Percentiles rank a stretch among this genome's conserved stretches.
These are phyloP conservation scores for Sylvilagus floridanus DNA, from an alignment of 2,797 vertebrate species.

Conservation along the genomic window DNA sequence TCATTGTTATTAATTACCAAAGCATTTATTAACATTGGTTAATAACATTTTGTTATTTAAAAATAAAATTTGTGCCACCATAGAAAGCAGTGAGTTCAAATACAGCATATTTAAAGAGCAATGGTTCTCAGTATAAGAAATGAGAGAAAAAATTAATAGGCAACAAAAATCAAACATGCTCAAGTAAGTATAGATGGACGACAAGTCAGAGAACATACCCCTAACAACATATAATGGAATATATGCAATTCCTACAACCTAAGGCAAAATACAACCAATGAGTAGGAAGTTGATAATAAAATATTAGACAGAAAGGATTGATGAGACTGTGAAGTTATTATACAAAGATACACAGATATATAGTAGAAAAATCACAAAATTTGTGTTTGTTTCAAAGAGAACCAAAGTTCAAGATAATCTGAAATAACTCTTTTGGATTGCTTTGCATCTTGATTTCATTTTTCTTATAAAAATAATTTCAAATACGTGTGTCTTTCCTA, in stretches of 20 bases:
- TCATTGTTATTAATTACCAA: slow-evolving; percentile 55
- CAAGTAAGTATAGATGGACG: neutral
- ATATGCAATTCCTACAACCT: neutral
- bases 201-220: neutral
- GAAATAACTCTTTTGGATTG: neutral
- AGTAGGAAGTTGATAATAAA: neutral
- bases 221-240: neutral
- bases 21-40: neutral
- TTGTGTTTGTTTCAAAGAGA: slow-evolving; percentile 9
- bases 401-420: neutral
- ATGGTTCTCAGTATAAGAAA: neutral
- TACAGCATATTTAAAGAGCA: neutral
- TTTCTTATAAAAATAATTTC: neutral
- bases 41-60: slow-evolving; percentile 4
- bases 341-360: neutral
- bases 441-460: slow-evolving; percentile 14
- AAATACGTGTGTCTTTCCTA: neutral
- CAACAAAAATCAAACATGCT: slow-evolving; percentile 32
- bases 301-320: neutral
- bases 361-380: neutral
- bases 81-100: neutral
- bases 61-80: neutral
- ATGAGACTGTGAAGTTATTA: neutral
- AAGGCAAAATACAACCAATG: slow-evolving; percentile 22
- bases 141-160: neutral